Evolutionary conservation across 2,797 vertebrate species (phyloP).

Genomic region (Lemur catta): DNA sequence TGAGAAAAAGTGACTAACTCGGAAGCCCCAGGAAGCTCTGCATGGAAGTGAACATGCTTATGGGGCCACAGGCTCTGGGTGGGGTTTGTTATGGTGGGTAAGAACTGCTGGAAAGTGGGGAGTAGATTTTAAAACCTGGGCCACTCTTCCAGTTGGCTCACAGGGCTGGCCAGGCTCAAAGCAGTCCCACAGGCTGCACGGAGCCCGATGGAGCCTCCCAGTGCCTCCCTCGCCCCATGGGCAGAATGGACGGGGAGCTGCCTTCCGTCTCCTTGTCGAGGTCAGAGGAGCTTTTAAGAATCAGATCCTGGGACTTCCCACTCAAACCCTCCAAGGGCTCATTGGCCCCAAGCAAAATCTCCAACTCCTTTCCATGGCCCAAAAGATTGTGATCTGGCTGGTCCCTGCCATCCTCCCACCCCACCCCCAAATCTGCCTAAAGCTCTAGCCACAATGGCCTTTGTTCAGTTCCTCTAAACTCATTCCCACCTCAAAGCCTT

Average conservation of each 20-base stretch:
- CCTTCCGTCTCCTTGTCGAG: not conserved
- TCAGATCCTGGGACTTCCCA: not conserved
- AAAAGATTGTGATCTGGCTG: not conserved
- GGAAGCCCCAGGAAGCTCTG: not conserved
- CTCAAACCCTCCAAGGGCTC: not conserved
- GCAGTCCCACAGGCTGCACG: not conserved
- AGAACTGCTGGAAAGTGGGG: slow-evolving; percentile 18
- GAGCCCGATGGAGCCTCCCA: not conserved
- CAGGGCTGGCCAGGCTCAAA: not conserved
- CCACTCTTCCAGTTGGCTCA: not conserved
- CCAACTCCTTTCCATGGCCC: not conserved
- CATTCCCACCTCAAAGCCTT: not conserved
- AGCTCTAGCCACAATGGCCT: slow-evolving; percentile 51
- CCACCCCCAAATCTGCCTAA: not conserved
- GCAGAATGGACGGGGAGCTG: not conserved
- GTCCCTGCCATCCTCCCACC: not conserved
- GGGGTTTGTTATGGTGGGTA: not conserved
- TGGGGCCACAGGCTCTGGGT: slow-evolving; percentile 43
- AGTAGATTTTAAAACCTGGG: not conserved
- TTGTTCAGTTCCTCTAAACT: slow-evolving; percentile 46
- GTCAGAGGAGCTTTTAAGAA: not conserved
- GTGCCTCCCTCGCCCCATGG: not conserved
- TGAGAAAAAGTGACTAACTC: slow-evolving; percentile 53
- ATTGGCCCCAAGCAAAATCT: not conserved
- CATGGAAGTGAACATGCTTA: not conserved